Conservation (phyloP, 2,888 invertebrate species). For the Cerastoderma edule region DNA sequence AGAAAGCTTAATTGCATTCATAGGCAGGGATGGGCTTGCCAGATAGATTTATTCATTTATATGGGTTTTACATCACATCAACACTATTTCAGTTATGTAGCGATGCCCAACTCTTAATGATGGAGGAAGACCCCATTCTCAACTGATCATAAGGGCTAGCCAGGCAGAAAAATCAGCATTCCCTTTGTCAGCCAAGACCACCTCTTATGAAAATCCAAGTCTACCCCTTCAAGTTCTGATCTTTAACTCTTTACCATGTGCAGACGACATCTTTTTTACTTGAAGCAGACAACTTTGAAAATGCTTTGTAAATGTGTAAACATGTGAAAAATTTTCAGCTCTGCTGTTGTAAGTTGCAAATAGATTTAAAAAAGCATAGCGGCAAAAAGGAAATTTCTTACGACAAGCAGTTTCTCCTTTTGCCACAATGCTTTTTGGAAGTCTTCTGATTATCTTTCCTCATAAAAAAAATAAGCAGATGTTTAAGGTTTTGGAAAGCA, state of each 20-base stretch:
- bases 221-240: background rate
- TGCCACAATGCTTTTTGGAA: background rate
- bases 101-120: too few relatives aligned
- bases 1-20: too few relatives aligned
- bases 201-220: background rate
- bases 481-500: background rate
- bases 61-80: too few relatives aligned
- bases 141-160: too few relatives aligned
- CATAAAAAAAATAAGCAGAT: background rate
- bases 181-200: too few relatives aligned
- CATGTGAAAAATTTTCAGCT: background rate
- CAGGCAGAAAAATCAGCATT: too few relatives aligned
- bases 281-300: background rate
- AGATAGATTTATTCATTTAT: too few relatives aligned
- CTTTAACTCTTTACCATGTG: background rate
- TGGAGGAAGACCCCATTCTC: too few relatives aligned
- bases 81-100: too few relatives aligned
- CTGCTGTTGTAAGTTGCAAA: too few relatives aligned
- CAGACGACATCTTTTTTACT: background rate
- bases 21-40: too few relatives aligned
- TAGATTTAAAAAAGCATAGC: too few relatives aligned
- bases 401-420: conserved; percentile 16
- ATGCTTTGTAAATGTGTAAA: background rate
- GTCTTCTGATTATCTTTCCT: background rate
- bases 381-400: conserved; percentile 3